phyloP scores from a whole-genome alignment of 2,888 invertebrate species.

The Lobophora halterata region DNA sequence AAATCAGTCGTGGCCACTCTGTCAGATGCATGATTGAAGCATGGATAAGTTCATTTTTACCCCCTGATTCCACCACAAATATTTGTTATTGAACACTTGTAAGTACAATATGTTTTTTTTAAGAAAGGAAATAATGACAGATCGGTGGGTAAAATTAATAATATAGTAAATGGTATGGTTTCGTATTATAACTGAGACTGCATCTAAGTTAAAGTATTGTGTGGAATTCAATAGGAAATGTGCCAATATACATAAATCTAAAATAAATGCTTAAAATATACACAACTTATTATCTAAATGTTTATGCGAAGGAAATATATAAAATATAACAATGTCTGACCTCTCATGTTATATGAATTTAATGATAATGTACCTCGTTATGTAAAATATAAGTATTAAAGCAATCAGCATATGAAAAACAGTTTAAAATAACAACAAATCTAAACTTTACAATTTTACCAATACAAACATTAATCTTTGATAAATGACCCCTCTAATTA shows the following conservation, averaged over 20 bases:
- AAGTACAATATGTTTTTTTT: neutral
- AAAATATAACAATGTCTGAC: constrained; percentile 40
- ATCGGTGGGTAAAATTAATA: constrained; percentile 58
- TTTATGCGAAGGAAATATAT: constrained; percentile 42
- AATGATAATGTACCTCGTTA: neutral
- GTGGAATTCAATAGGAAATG: constrained; percentile 33
- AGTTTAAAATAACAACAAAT: constrained; percentile 1
- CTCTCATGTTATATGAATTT: constrained; percentile 20
- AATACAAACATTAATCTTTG: too few relatives aligned
- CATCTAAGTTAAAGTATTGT: constrained; percentile 28
- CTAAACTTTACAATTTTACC: constrained; percentile 3
- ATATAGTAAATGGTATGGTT: constrained; percentile 20
- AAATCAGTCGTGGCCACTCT: constrained; percentile 39
- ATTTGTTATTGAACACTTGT: constrained; percentile 2
- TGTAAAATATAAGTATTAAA: neutral
- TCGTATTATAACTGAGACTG: constrained; percentile 40
- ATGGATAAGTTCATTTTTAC: constrained; percentile 8
- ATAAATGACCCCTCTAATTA: too few relatives aligned
- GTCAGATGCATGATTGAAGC: constrained; percentile 18
- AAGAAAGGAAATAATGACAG: constrained; percentile 34
- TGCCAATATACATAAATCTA: constrained; percentile 49
- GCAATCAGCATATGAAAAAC: constrained; percentile 1
- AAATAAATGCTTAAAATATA: constrained; percentile 60
- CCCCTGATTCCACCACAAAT: too few relatives aligned
- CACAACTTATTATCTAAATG: constrained; percentile 44